These are phyloP conservation scores for Tinamus major DNA, from an alignment of 2,797 vertebrate genomes.

Conservation along the genomic window DNA sequence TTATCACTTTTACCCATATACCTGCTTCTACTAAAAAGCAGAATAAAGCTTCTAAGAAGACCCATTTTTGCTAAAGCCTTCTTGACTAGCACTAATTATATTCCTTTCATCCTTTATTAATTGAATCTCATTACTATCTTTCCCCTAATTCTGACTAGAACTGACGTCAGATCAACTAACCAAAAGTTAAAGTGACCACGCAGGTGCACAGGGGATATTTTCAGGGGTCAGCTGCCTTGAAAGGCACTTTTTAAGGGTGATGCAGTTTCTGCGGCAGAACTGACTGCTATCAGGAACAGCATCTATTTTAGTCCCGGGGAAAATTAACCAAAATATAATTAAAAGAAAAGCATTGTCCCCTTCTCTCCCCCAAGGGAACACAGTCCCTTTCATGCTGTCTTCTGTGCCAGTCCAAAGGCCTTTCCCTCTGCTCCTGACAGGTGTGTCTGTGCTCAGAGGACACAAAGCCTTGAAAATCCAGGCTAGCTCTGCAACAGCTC, in stretches of 20 bases:
- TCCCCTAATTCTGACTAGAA: neutral
- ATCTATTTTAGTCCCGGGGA: neutral
- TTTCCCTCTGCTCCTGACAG: neutral
- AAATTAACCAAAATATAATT: neutral
- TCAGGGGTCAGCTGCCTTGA: fast-evolving
- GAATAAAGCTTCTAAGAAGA: neutral
- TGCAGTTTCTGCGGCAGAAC: neutral
- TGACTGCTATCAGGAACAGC: neutral
- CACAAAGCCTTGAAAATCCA: neutral
- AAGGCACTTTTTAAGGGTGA: neutral
- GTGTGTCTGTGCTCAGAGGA: neutral
- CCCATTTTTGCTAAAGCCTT: conserved; percentile 34
- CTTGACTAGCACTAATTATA: conserved; percentile 35
- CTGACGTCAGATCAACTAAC: neutral
- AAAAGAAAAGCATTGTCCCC: fast-evolving
- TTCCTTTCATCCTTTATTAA: conserved; percentile 30
- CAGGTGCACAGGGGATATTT: neutral
- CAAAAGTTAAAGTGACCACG: fast-evolving
- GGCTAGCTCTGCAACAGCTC: neutral
- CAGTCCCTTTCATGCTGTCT: neutral
- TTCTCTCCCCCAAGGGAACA: neutral
- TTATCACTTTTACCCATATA: conserved; percentile 18
- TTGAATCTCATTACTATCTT: conserved; percentile 8
- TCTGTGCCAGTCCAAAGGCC: neutral
- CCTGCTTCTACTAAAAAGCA: neutral